These are phyloP conservation scores for Platyrinchus mystaceus DNA, from an alignment of 2,797 vertebrate species.

Conservation along the genomic window DNA sequence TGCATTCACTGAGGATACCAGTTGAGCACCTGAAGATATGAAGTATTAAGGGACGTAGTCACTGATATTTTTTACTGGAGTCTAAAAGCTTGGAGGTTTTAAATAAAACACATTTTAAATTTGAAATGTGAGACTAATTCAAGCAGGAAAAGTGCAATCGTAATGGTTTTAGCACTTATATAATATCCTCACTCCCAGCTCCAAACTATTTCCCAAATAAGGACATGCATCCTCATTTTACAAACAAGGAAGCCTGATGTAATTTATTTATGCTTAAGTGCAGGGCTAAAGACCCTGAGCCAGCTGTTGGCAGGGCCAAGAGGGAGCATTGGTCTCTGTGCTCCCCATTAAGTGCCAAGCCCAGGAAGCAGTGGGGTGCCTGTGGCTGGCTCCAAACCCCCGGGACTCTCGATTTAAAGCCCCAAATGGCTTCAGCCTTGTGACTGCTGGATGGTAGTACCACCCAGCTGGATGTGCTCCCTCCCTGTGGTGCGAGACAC, in stretches of 20 bases:
- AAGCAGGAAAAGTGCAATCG: neutral
- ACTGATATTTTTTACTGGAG: neutral
- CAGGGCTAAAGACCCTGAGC: neutral
- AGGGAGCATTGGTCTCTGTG: rapidly evolving
- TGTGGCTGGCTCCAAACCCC: neutral
- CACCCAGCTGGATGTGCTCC: neutral
- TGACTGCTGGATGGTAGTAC: neutral
- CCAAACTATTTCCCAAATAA: neutral
- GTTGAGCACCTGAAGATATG: neutral
- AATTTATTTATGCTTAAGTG: neutral
- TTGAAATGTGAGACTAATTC: neutral
- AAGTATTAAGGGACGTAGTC: neutral
- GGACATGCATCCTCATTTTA: neutral
- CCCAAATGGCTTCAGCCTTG: neutral
- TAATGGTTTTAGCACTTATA: neutral
- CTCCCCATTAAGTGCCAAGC: neutral
- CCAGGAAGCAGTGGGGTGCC: neutral
- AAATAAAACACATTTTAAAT: neutral
- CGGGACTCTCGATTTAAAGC: neutral
- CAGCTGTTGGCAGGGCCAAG: neutral
- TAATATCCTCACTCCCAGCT: neutral
- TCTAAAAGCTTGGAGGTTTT: neutral
- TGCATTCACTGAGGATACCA: neutral
- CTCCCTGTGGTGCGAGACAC: neutral
- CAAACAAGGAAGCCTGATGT: neutral